Conservation (phyloP, 2,113 vertebrate genomes). For the Phasianus colchicus region DNA sequence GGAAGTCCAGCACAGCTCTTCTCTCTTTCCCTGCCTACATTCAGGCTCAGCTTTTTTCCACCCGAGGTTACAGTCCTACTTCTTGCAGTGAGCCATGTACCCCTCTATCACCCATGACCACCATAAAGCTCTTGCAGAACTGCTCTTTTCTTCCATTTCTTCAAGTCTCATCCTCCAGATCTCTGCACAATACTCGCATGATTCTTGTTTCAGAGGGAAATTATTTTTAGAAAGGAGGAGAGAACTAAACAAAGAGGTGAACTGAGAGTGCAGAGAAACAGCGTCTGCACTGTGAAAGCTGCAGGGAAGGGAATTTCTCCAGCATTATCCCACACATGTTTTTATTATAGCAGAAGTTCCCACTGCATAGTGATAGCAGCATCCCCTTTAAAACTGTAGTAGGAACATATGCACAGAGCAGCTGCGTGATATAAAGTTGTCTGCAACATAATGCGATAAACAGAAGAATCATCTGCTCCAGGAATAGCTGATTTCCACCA, state of each 20-base stretch:
- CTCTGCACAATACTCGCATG: neutral
- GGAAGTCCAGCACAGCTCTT: neutral
- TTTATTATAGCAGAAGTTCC: slow-evolving; percentile 66
- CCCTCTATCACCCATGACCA: neutral
- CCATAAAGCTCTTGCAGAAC: neutral
- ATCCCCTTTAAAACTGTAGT: slow-evolving; percentile 45
- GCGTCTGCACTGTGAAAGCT: slow-evolving; percentile 25
- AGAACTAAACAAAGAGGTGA: neutral
- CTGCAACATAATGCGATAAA: slow-evolving; percentile 45
- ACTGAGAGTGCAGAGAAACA: slow-evolving; percentile 1
- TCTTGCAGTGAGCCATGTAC: neutral
- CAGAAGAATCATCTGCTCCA: slow-evolving; percentile 59
- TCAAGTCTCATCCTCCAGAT: neutral
- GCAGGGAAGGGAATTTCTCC: slow-evolving; percentile 59
- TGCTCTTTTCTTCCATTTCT: neutral
- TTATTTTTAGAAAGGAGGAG: slow-evolving; percentile 29
- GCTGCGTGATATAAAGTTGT: slow-evolving; percentile 54
- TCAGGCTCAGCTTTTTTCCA: neutral
- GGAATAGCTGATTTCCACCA: slow-evolving; percentile 40
- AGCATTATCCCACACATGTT: slow-evolving; percentile 57
- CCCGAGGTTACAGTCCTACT: neutral
- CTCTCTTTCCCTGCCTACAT: neutral
- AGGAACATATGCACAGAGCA: slow-evolving; percentile 56
- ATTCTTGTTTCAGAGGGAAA: slow-evolving; percentile 17
- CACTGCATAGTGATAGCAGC: neutral